Base-by-base conservation (phyloP, 2,797 vertebrate species). In the Gambusia yucatana region DNA sequence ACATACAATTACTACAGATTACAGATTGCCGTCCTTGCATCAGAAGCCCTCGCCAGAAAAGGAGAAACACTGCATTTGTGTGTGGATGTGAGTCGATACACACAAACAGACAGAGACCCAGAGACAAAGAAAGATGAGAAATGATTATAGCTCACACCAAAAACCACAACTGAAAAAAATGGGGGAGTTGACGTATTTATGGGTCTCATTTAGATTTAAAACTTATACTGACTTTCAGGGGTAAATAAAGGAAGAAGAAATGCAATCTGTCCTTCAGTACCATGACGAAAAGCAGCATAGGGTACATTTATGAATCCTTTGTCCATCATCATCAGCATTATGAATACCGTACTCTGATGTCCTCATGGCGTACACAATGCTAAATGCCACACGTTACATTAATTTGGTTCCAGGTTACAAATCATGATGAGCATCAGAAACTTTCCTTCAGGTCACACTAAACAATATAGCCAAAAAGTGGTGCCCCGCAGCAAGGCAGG, bases 1-100 rank as follows among this genome's bases (percentile, higher is more conserved):
- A 95, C 95, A 94, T 95, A 92, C 95, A 96, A 96, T 96, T 96
- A 96, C 94, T 95, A 95, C 95, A 96, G 94, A 96, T 96, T 95
- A 96, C 94, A 96, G 95, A 96, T 96, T 93, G 94, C 93, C 89
- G 86, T 94, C 93, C 92, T 93, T 94, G 93, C 95, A 95, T 96
- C 94, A 93, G 95, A 96, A 94, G 92, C 90, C 84, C 89, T 93
- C 84, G 87, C 92, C 90, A 91, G 85, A 92, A 93, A 90, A 91
- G 90, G 88, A 94, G 90, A 96, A 93, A 92, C 90, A 90, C 82
- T 91, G 79, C 46, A 36, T 86, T 78, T 86, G 85, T 92, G 89
- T 84, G 89, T 89, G 87, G 82, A 79, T 78, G 88, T 86, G 87
- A 83, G 87, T 82, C 33, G 77, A 88, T 88, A 90, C 89, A 91